phyloP scores from a whole-genome alignment of 1,140 invertebrate species.

The Hestina assimilis region DNA sequence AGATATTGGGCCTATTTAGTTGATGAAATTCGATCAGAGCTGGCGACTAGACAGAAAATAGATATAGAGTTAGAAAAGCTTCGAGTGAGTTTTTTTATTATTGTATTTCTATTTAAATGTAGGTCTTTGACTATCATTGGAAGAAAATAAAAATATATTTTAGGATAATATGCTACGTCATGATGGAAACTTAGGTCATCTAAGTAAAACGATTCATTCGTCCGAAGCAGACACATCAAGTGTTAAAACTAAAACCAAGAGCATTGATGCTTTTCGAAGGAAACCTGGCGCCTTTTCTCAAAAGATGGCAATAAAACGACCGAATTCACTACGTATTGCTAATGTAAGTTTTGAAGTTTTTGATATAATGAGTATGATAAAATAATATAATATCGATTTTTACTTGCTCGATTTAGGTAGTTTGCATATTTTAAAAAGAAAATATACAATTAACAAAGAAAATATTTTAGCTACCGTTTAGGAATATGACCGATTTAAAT shows the following conservation, averaged over 20 bases:
- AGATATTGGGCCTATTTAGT: constrained; percentile 65
- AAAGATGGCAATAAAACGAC: not conserved
- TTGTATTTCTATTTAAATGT: not conserved
- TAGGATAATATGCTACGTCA: constrained; percentile 28
- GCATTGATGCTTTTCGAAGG: not conserved
- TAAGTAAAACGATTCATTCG: no score
- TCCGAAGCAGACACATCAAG: no score
- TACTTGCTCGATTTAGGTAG: no score
- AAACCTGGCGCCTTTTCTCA: not conserved
- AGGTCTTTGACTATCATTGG: no score
- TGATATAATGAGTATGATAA: no score
- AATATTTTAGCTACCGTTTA: constrained; percentile 41
- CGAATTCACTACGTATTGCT: not conserved
- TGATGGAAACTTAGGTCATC: constrained; percentile 3
- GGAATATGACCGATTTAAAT: constrained; percentile 43
- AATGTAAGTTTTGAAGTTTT: no score
- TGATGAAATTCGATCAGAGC: constrained; percentile 53
- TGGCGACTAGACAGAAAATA: constrained; percentile 45
- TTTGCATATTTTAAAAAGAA: no score
- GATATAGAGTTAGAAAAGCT: constrained; percentile 49
- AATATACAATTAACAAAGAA: constrained; percentile 1
- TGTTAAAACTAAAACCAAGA: constrained; percentile 2
- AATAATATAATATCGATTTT: no score
- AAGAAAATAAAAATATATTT: no score
- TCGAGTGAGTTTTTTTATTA: constrained; percentile 32